These are phyloP conservation scores for Cercopithecus mona DNA, from an alignment of 2,113 vertebrate genomes.

Conservation along the genomic window DNA sequence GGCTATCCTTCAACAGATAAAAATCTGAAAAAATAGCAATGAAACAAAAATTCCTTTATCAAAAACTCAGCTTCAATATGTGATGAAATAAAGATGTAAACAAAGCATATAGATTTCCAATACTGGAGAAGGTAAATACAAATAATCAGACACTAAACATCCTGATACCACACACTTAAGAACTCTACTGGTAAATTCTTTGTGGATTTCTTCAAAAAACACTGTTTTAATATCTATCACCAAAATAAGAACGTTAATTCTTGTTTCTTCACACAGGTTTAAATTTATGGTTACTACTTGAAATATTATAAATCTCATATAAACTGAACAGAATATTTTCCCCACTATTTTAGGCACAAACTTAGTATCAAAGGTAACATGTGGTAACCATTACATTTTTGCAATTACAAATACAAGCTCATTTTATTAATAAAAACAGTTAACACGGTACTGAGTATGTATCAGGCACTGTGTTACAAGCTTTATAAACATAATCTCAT, in stretches of 20 bases:
- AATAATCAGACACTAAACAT: not conserved
- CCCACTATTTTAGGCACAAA: slow-evolving; percentile 47
- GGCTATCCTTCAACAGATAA: not conserved
- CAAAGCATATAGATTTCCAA: not conserved
- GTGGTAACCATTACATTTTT: not conserved
- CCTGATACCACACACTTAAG: not conserved
- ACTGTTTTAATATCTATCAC: slow-evolving; percentile 46
- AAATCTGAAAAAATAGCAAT: slow-evolving; percentile 6
- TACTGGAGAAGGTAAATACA: not conserved
- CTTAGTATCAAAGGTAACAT: not conserved
- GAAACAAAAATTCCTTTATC: not conserved
- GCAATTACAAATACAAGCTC: slow-evolving; percentile 1
- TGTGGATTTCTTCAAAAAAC: slow-evolving; percentile 48
- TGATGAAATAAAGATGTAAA: not conserved
- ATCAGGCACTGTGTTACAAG: not conserved
- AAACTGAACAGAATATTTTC: slow-evolving; percentile 53
- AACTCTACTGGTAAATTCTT: slow-evolving; percentile 11
- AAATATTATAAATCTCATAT: slow-evolving; percentile 39
- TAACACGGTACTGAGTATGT: not conserved
- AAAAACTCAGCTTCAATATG: not conserved
- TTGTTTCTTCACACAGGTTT: slow-evolving; percentile 44
- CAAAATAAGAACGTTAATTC: slow-evolving; percentile 59
- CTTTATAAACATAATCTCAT: not conserved
- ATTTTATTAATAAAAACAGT: slow-evolving; percentile 17
- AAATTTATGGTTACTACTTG: slow-evolving; percentile 44